These are phyloP conservation scores for Lipotes vexillifer DNA, from an alignment of 2,113 vertebrate genomes.

Conservation along the genomic window DNA sequence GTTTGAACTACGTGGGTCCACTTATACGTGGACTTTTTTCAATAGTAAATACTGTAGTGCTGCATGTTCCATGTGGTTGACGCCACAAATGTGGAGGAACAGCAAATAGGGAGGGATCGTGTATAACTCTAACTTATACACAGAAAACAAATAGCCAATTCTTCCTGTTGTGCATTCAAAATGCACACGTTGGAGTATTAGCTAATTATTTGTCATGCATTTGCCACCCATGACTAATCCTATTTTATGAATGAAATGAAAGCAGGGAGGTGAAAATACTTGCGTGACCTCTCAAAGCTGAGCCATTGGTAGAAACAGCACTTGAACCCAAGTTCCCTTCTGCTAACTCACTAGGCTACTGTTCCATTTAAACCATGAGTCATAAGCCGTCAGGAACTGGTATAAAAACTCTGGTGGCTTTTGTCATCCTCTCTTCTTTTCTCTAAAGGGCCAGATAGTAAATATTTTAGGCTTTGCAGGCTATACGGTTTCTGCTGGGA, in stretches of 20 bases:
- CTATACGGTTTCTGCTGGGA: not conserved
- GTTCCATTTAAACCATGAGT: not conserved
- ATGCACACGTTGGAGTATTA: not conserved
- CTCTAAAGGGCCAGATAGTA: not conserved
- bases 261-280: not conserved
- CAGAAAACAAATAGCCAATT: not conserved
- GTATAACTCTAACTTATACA: not conserved
- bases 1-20: not conserved
- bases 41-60: too few species aligned
- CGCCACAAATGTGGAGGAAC: not conserved
- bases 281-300: not conserved
- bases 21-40: not conserved
- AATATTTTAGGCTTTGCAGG: not conserved
- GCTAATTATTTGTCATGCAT: not conserved
- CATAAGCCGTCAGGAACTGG: not conserved
- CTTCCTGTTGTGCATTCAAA: not conserved
- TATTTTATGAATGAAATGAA: not conserved
- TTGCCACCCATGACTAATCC: not conserved
- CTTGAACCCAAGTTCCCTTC: not conserved
- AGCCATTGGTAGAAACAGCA: not conserved
- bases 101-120: not conserved
- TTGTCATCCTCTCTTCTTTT: not conserved
- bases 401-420: not conserved
- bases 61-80: not conserved
- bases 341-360: not conserved